Evolutionary conservation across 2,797 vertebrate species (phyloP), one percentile per base, ranked within the genome.

Genomic region (Fundulus diaphanus): DNA sequence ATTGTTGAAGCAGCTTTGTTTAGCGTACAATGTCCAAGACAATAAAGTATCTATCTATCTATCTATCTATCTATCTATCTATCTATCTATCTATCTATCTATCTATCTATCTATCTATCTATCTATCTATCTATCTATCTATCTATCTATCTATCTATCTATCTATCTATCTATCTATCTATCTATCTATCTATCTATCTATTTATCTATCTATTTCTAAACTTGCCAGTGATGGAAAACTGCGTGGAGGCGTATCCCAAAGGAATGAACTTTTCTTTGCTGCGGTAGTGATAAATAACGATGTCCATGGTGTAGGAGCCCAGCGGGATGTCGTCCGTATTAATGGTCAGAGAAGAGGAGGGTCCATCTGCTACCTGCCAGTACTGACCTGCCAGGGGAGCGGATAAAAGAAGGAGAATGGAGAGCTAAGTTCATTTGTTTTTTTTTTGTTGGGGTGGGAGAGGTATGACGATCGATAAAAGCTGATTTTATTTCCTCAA

Each of bases 261-360:
- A 67, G 97, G 97, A 73, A 99, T 95, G 73, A 98, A 98, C 92
- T 96, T 97, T 78, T 95, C 95, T 77, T 90, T 92, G 73, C 97
- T 96, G 0, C 97, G 95, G 89, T 92, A 97, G 90, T 98, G 97
- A 90, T 98, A 99, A 77, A 99, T 96, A 0, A 96, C 95, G 0
- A 98, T 96, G 82, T 97, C 96, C 97, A 98, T 96, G 87, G 88
- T 92, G 88, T 97, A 96, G 80, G 97, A 96, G 82, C 97, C 97
- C 59, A 97, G 93, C 0, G 94, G 88, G 42, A 97, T 84, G 61
- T 93, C 92, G 1, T 92, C 94, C 2, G 98, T 98, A 22, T 82
- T 77, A 51, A 98, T 94, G 49, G 96, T 97, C 73, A 99, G 92
- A 46, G 83, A 94, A 3, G 97, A 99, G 0, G 93, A 90, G 0